Evolutionary conservation across 2,113 vertebrate species (phyloP).

Genomic region (Colistium nudipinnis): DNA sequence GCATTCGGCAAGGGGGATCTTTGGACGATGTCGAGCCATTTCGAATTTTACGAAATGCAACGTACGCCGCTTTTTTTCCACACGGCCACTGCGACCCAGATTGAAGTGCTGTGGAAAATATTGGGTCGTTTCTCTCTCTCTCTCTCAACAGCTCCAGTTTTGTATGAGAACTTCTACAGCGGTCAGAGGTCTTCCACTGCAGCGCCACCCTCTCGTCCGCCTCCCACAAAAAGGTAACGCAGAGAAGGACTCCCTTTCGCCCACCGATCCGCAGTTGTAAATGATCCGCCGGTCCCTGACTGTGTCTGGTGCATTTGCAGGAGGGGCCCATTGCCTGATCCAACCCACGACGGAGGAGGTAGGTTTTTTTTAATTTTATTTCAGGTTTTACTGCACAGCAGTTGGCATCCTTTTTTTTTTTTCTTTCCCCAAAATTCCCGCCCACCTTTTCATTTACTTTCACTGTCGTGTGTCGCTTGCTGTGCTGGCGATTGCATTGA

Average conservation of each 20-base stretch:
- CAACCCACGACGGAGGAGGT: slow-evolving; percentile 60
- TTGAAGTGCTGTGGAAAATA: neutral
- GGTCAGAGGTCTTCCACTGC: slow-evolving; percentile 76
- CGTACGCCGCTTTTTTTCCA: too few species aligned
- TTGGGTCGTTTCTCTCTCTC: neutral
- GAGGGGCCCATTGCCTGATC: slow-evolving; percentile 83
- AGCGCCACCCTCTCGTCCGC: slow-evolving; percentile 37
- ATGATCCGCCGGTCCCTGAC: neutral
- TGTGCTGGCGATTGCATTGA: too few species aligned
- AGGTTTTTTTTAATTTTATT: neutral
- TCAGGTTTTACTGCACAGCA: too few species aligned
- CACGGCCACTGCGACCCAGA: too few species aligned
- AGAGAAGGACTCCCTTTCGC: neutral
- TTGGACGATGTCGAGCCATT: neutral
- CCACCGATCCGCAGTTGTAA: too few species aligned
- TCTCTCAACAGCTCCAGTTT: slow-evolving; percentile 80
- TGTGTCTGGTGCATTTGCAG: slow-evolving; percentile 78
- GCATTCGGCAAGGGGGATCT: neutral
- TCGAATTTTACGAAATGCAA: too few species aligned
- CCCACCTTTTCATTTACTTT: too few species aligned
- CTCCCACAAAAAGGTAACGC: slow-evolving; percentile 68
- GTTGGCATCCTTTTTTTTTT: too few species aligned
- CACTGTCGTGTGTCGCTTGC: too few species aligned
- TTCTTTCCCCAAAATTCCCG: too few species aligned
- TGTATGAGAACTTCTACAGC: slow-evolving; percentile 95